A percentile compares a stretch with the other conserved stretches of the same genome.
Evolutionary conservation across 2,888 invertebrate species (phyloP).

Genomic region (Ichneumoninae sp.): DNA sequence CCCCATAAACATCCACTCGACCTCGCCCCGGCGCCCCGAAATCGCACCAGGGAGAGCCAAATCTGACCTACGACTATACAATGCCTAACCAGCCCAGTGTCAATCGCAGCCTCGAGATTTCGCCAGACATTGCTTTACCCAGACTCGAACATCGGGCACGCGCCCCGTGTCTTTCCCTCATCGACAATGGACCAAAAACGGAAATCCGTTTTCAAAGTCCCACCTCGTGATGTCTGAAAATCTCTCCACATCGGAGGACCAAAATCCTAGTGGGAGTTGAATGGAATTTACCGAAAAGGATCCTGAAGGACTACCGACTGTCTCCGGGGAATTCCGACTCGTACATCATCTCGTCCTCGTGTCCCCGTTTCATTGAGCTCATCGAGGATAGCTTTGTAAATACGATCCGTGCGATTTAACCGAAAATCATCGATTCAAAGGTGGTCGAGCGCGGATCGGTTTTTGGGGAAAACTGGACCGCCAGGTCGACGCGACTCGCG

Average conservation of each 20-base stretch:
- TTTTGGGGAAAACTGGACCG: background rate
- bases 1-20: slow-evolving; percentile 47
- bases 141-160: slow-evolving; percentile 59
- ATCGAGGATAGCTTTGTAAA: slow-evolving; percentile 10
- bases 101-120: slow-evolving; percentile 74
- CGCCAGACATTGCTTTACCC: slow-evolving; percentile 66
- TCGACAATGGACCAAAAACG: slow-evolving; percentile 18
- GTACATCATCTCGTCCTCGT: slow-evolving; percentile 36
- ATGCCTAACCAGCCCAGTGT: slow-evolving; percentile 73
- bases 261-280: slow-evolving; percentile 21
- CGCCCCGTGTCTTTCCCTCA: slow-evolving; percentile 52
- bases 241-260: background rate
- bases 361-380: slow-evolving; percentile 29
- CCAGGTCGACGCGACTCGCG: background rate
- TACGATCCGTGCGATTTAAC: slow-evolving; percentile 1
- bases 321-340: slow-evolving; percentile 37
- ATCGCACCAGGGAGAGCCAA: slow-evolving; percentile 32
- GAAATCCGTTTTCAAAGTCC: slow-evolving; percentile 49
- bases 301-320: slow-evolving; percentile 6
- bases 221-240: background rate
- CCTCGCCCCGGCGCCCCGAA: slow-evolving; percentile 59
- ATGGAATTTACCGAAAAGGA: slow-evolving; percentile 44
- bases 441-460: background rate
- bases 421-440: slow-evolving; percentile 24
- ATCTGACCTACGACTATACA: slow-evolving; percentile 42